Evolutionary conservation across 2,797 vertebrate species (phyloP), one percentile per base, ranked within the genome.

Genomic region (Pelochelys cantorii): DNA sequence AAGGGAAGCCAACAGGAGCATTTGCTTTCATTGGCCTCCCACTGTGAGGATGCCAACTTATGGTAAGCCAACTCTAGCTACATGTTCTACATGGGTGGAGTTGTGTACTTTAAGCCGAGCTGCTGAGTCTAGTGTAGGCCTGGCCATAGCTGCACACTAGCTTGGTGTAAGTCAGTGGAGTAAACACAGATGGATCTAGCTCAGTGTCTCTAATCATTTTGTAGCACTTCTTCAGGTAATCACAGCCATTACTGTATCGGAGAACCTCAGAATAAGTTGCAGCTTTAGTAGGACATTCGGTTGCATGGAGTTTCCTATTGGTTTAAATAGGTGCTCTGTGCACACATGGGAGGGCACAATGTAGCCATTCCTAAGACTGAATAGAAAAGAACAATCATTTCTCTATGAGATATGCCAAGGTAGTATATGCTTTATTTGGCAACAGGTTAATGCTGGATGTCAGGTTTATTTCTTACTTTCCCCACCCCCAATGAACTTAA

Each of bases 201-300:
- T 86, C 78, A 52, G 53, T 83, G 77, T 88, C 82, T 94, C 91
- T 80, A 84, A 91, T 96, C 77, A 81, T 91, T 93, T 91, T 83
- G 78, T 91, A 94, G 65, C 79, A 34, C 62, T 78, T 94, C 74
- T 95, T 37, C 83, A 86, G 78, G 83, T 87, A 95, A 93, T 95
- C 92, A 86, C 68, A 92, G 93, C 59, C 83, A 89, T n/a, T 56
- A 81, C 86, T 91, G 75, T 59, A 53, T 85, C 57, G 62, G 74
- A 60, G 53, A 93, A 53, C 77, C 84, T 71, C 13, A 12, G 71
- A 59, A 87, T 86, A 48, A 85, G 71, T 86, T 93, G 48, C 71
- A 94, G 90, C 79, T 77, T 62, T 81, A 68, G 86, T 68, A 94
- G 53, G 57, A 78, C 75, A 85, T 77, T 89, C 79, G 53, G 62